Evolutionary conservation across 2,113 vertebrate species (phyloP).

Genomic region (Oncorhynchus kisutch): DNA sequence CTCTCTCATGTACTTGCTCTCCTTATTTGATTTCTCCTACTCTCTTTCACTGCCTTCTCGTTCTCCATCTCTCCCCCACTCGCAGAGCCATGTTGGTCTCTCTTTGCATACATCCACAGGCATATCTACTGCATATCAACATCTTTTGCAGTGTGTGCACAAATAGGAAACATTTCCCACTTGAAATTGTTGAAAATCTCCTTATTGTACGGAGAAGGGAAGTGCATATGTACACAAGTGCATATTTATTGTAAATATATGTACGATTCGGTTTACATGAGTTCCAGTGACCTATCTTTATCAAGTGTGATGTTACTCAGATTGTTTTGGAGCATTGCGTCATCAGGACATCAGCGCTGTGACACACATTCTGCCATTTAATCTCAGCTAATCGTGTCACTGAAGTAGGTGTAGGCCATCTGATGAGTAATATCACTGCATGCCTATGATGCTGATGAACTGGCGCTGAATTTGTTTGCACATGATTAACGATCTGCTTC

Average conservation of each 20-base stretch:
- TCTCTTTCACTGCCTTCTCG: neutral
- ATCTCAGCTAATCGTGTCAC: slow-evolving; percentile 44
- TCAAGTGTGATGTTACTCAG: neutral
- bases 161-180: neutral
- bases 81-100: neutral
- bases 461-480: slow-evolving; percentile 59
- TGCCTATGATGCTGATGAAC: slow-evolving; percentile 60
- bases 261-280: neutral
- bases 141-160: neutral
- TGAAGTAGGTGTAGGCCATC: slow-evolving; percentile 56
- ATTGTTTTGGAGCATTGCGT: slow-evolving; percentile 30
- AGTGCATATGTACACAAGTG: neutral
- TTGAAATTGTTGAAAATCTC: neutral
- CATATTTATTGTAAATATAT: too few species aligned
- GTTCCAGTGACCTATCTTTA: neutral
- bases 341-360: slow-evolving; percentile 17
- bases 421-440: slow-evolving; percentile 62
- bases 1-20: neutral
- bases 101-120: neutral
- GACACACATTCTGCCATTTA: slow-evolving; percentile 45
- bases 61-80: neutral
- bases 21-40: neutral
- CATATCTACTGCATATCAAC: neutral
- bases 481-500: slow-evolving; percentile 59
- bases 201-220: neutral